Evolutionary conservation across 2,797 vertebrate species (phyloP).

Genomic region (Epinephelus malabaricus): DNA sequence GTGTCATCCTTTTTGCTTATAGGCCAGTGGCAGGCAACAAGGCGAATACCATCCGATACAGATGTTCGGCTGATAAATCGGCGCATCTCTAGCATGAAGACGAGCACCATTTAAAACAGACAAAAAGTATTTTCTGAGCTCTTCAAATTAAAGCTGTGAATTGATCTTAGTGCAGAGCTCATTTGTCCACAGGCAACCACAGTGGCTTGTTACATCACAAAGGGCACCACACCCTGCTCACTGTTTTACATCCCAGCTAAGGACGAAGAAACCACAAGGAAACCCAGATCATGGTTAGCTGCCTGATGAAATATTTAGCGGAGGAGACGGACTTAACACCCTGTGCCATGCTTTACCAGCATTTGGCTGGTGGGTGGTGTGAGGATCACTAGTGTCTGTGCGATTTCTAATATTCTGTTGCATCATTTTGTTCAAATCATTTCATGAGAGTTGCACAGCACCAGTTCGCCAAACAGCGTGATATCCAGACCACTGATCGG

Average conservation of each 20-base stretch:
- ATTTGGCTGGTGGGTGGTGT: constrained; percentile 65
- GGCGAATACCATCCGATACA: too few relatives aligned
- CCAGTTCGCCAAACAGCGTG: background rate
- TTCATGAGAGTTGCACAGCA: background rate
- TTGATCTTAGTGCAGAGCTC: background rate
- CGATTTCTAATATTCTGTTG: constrained; percentile 35
- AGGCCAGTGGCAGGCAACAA: too few relatives aligned
- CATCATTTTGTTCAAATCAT: background rate
- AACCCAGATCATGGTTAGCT: constrained; percentile 2
- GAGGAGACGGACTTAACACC: constrained; percentile 17
- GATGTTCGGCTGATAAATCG: too few relatives aligned
- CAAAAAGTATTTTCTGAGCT: background rate
- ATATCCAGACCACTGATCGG: background rate
- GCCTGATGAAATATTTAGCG: constrained; percentile 21
- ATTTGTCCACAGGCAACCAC: background rate
- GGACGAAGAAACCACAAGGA: background rate
- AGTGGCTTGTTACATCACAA: constrained; percentile 13
- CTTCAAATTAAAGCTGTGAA: constrained; percentile 12
- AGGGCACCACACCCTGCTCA: background rate
- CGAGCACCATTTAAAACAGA: background rate
- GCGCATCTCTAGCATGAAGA: background rate
- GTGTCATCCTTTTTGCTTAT: too few relatives aligned
- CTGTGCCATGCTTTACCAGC: constrained; percentile 23
- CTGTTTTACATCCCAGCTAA: constrained; percentile 25
- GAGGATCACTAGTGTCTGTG: constrained; percentile 39